These are phyloP conservation scores for Scaptomyza polygonia DNA, from an alignment of 2,888 invertebrate species.

Conservation along the genomic window DNA sequence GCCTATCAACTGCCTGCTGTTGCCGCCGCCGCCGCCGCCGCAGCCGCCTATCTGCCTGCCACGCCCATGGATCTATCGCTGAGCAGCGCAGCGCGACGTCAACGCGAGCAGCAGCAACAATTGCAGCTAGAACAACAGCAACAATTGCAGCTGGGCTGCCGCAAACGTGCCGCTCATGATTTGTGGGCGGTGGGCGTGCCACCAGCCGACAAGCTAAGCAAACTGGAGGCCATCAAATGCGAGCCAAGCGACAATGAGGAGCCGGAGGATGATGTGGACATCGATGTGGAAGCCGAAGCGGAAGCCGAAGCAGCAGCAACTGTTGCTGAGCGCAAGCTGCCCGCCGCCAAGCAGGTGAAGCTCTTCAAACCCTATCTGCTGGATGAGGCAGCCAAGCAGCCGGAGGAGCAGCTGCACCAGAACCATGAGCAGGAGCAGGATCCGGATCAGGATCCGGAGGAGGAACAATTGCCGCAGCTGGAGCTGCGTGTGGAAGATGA, in stretches of 20 bases:
- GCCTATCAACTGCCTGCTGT: slow-evolving; percentile 39
- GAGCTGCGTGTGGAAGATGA: slow-evolving; percentile 53
- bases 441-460: slow-evolving; percentile 10
- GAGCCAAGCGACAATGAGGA: slow-evolving; percentile 58
- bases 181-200: slow-evolving; percentile 31
- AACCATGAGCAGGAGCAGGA: not conserved
- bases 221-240: slow-evolving; percentile 59
- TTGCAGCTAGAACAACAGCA: slow-evolving; percentile 58
- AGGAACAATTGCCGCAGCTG: slow-evolving; percentile 35
- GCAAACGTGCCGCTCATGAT: slow-evolving; percentile 74
- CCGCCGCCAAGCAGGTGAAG: slow-evolving; percentile 87
- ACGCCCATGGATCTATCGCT: slow-evolving; percentile 83
- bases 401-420: slow-evolving; percentile 2
- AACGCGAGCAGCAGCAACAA: slow-evolving; percentile 45
- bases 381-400: slow-evolving; percentile 85
- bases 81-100: slow-evolving; percentile 71
- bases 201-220: slow-evolving; percentile 76
- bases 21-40: slow-evolving; percentile 9
- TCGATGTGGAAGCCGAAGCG: slow-evolving; percentile 57
- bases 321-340: slow-evolving; percentile 55
- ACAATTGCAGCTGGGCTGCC: slow-evolving; percentile 74
- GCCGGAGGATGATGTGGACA: slow-evolving; percentile 43
- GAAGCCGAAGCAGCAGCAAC: slow-evolving; percentile 36
- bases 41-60: slow-evolving; percentile 51
- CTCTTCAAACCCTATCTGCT: slow-evolving; percentile 91